These are phyloP conservation scores for Eupelmus urozonus DNA, from an alignment of 2,888 invertebrate species.

Conservation along the genomic window DNA sequence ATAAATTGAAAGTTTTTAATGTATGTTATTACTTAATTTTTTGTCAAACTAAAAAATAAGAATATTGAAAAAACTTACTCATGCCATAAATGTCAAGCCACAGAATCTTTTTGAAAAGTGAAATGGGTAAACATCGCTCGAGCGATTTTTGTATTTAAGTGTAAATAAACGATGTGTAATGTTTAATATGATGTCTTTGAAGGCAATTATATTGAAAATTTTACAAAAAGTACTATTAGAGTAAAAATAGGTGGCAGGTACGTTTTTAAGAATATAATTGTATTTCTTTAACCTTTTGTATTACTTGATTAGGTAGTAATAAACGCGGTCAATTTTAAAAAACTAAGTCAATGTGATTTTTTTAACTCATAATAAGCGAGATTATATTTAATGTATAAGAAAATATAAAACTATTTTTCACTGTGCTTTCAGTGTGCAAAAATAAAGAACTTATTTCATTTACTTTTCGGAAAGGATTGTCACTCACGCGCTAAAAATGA, in stretches of 20 bases:
- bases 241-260: constrained; percentile 7
- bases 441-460: not conserved
- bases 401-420: constrained; percentile 1
- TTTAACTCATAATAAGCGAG: not conserved
- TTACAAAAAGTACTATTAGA: constrained; percentile 15
- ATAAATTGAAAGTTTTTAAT: too few relatives aligned
- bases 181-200: constrained; percentile 19
- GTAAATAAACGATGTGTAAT: constrained; percentile 36
- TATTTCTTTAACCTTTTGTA: constrained; percentile 1
- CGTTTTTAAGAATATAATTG: not conserved
- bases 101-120: not conserved
- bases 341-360: not conserved
- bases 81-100: too few relatives aligned
- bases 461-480: not conserved
- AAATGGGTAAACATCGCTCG: too few relatives aligned
- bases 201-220: constrained; percentile 25
- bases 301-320: too few relatives aligned
- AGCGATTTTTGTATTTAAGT: constrained; percentile 40
- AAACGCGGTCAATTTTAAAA: not conserved
- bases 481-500: not conserved
- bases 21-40: too few relatives aligned
- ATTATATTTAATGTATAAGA: constrained; percentile 3
- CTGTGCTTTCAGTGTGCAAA: constrained; percentile 20
- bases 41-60: too few relatives aligned
- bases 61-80: too few relatives aligned